These are phyloP conservation scores for Leptinotarsa juncta DNA, from an alignment of 2,888 invertebrate genomes.

Conservation along the genomic window DNA sequence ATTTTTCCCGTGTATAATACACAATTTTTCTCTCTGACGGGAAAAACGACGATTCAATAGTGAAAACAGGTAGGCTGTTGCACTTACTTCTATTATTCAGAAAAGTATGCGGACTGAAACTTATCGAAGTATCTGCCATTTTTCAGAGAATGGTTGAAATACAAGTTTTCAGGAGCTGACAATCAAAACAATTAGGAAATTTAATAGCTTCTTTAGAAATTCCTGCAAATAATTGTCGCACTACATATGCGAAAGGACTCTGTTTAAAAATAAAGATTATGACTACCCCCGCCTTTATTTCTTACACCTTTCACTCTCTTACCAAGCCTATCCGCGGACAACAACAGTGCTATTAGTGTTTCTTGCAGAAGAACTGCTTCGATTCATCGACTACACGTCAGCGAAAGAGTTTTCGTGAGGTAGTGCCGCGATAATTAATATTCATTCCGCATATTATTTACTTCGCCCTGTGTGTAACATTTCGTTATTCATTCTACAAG, in stretches of 20 bases:
- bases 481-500: slow-evolving; percentile 38
- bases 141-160: too few relatives aligned
- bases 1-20: too few relatives aligned
- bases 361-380: slow-evolving; percentile 42
- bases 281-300: slow-evolving; percentile 46
- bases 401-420: neutral
- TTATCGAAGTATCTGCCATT: too few relatives aligned
- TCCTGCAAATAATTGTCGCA: neutral
- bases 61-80: too few relatives aligned
- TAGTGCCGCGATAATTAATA: slow-evolving; percentile 12
- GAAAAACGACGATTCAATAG: too few relatives aligned
- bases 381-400: slow-evolving; percentile 27
- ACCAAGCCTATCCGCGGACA: slow-evolving; percentile 51
- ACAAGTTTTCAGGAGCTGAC: too few relatives aligned
- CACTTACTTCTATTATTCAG: too few relatives aligned
- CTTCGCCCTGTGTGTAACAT: slow-evolving; percentile 41
- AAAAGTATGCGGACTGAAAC: too few relatives aligned
- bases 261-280: slow-evolving; percentile 39
- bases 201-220: neutral
- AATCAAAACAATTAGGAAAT: neutral
- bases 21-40: too few relatives aligned
- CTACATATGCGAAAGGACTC: slow-evolving; percentile 24
- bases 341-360: slow-evolving; percentile 44
- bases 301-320: slow-evolving; percentile 53
- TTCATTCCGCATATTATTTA: slow-evolving; percentile 24